These are phyloP conservation scores for Amniataba percoides DNA, from an alignment of 2,797 vertebrate genomes.

Conservation along the genomic window DNA sequence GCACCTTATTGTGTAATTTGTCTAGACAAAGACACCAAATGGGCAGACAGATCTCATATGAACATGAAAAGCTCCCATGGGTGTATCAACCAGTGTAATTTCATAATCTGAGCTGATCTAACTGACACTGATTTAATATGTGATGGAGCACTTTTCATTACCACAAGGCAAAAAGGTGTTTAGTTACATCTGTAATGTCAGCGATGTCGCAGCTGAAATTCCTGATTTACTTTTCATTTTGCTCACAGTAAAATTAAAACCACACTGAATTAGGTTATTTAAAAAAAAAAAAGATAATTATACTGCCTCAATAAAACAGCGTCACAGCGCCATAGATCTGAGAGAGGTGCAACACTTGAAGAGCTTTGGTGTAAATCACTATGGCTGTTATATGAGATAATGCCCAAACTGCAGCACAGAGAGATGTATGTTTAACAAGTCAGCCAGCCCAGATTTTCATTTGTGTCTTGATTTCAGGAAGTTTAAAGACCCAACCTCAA, in stretches of 20 bases:
- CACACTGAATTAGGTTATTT: neutral
- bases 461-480: conserved; percentile 29
- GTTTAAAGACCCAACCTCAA: conserved; percentile 25
- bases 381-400: neutral
- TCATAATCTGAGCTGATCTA: conserved; percentile 4
- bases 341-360: neutral
- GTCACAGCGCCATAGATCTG: neutral
- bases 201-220: neutral
- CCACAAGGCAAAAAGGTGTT: neutral
- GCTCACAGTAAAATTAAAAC: neutral
- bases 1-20: neutral
- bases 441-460: conserved; percentile 4
- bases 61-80: neutral
- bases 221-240: neutral
- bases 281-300: neutral
- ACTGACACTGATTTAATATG: neutral
- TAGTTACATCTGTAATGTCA: neutral
- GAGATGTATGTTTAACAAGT: conserved; percentile 6
- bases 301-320: neutral
- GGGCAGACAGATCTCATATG: neutral
- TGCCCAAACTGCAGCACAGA: conserved; percentile 7
- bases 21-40: neutral
- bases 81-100: neutral
- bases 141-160: neutral
- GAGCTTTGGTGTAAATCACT: conserved; percentile 7